These are phyloP conservation scores for Serripes groenlandicus DNA, from an alignment of 2,888 invertebrate genomes.

Conservation along the genomic window DNA sequence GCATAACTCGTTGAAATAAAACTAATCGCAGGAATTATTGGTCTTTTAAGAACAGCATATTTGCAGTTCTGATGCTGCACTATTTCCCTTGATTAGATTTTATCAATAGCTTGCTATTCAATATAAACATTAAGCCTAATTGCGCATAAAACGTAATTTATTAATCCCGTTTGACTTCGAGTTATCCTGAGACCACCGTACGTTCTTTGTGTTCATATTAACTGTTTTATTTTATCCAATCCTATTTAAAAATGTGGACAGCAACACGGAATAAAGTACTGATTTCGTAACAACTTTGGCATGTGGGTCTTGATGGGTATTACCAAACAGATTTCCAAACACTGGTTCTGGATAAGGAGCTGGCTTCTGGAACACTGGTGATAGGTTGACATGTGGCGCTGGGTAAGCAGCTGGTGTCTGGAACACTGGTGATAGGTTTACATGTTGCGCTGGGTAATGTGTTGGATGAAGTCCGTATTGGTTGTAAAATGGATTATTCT, in stretches of 20 bases:
- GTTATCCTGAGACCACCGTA: too few species aligned
- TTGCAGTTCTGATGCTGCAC: too few species aligned
- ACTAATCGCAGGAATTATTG: too few species aligned
- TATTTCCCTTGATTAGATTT: too few species aligned
- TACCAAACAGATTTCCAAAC: slow-evolving; percentile 7
- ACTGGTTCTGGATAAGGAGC: slow-evolving; percentile 5
- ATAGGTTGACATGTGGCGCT: too few species aligned
- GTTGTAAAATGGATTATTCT: slow-evolving; percentile 4
- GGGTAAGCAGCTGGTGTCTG: not conserved
- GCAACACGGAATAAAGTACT: slow-evolving; percentile 1
- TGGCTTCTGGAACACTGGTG: not conserved
- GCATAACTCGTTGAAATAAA: too few species aligned
- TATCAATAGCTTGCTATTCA: too few species aligned
- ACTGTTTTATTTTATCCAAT: not conserved
- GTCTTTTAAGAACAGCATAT: too few species aligned
- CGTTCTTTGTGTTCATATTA: not conserved
- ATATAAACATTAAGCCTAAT: too few species aligned
- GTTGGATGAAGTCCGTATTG: slow-evolving; percentile 1
- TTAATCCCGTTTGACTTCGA: too few species aligned
- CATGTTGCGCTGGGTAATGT: too few species aligned
- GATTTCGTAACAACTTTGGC: slow-evolving; percentile 13
- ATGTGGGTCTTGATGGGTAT: not conserved
- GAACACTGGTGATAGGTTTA: not conserved
- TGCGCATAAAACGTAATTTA: too few species aligned
- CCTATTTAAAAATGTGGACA: slow-evolving; percentile 2